Evolutionary conservation across 2,113 vertebrate genomes (phyloP).

Genomic region (Eulemur rufifrons): DNA sequence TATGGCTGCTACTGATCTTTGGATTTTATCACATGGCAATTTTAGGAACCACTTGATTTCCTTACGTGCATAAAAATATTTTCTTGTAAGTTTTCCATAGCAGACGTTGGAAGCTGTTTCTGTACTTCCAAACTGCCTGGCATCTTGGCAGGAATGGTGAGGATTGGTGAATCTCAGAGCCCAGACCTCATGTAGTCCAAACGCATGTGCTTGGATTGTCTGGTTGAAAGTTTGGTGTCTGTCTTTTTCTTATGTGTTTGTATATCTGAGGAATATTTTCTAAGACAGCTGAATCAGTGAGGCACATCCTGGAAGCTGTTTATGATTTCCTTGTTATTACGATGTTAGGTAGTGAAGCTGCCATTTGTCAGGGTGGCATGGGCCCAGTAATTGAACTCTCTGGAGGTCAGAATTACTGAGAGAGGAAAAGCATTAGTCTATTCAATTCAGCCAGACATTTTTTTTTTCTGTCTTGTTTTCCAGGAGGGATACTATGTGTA

Average conservation of each 20-base stretch:
- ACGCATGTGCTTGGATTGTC: neutral
- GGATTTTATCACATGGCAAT: neutral
- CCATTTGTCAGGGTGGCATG: slow-evolving; percentile 15
- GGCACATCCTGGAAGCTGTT: slow-evolving; percentile 47
- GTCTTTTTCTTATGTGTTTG: neutral
- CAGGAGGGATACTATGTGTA: neutral
- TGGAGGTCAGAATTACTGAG: slow-evolving; percentile 46
- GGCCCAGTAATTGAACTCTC: slow-evolving; percentile 57
- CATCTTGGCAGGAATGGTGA: too few species aligned
- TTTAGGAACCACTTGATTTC: neutral
- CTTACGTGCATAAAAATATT: neutral
- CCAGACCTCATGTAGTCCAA: neutral
- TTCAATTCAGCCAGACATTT: neutral
- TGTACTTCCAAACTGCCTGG: neutral
- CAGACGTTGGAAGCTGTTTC: neutral
- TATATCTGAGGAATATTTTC: neutral
- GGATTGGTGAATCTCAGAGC: neutral
- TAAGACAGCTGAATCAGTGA: slow-evolving; percentile 24
- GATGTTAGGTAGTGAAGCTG: slow-evolving; percentile 5
- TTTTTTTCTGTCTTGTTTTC: slow-evolving; percentile 32
- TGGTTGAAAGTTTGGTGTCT: neutral
- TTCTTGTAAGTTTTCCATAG: neutral
- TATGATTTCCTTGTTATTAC: slow-evolving; percentile 41
- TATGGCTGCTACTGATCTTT: neutral
- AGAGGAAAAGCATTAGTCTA: neutral